Conservation (phyloP, 2,888 invertebrate species). For the Spisula subtruncata region DNA sequence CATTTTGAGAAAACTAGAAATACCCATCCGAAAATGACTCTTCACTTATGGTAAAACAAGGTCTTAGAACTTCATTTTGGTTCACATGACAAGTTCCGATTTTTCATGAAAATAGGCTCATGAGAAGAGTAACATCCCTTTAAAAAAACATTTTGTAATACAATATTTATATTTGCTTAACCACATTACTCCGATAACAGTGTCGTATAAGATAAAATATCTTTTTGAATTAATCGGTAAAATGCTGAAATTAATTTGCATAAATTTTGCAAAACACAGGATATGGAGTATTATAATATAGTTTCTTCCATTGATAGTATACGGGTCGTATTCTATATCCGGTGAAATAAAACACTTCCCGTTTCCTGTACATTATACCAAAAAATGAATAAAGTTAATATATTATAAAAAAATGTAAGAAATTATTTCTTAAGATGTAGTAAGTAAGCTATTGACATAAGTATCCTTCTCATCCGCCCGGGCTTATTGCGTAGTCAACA, state of each 20-base stretch:
- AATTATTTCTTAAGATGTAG: background rate
- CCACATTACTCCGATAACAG: background rate
- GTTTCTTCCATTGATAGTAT: background rate
- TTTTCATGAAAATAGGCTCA: too few species aligned
- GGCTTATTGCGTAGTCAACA: background rate
- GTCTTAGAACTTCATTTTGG: too few species aligned
- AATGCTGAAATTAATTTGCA: background rate
- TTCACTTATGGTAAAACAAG: too few species aligned
- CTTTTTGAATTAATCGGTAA: slow-evolving; percentile 1
- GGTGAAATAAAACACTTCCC: background rate
- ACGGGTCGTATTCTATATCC: background rate
- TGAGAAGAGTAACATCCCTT: too few species aligned
- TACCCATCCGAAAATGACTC: too few species aligned
- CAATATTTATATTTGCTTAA: too few species aligned
- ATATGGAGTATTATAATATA: background rate
- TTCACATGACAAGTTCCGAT: too few species aligned
- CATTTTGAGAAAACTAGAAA: too few species aligned
- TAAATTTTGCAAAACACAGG: background rate
- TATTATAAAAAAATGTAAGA: background rate
- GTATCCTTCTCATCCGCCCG: background rate
- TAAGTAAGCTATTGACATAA: background rate
- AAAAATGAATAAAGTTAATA: slow-evolving; percentile 15
- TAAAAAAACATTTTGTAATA: too few species aligned
- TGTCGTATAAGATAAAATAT: background rate
- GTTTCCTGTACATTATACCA: background rate